Conservation (phyloP, 2,888 invertebrate genomes). For the Mycalesis mineus region DNA sequence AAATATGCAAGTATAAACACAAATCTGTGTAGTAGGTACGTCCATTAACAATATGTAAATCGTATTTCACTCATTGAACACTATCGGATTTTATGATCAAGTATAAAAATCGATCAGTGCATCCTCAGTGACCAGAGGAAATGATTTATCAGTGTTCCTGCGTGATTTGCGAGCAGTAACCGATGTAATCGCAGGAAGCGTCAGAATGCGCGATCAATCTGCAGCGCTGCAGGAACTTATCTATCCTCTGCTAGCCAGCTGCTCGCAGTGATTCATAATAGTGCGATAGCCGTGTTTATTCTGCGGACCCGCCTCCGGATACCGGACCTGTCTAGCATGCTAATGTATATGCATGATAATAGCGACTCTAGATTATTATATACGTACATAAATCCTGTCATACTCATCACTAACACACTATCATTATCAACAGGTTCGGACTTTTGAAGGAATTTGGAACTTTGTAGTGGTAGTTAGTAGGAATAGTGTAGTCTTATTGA, state of each 20-base stretch:
- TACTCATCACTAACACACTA: conserved; percentile 1
- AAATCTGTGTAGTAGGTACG: too few relatives aligned
- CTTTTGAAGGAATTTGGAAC: too few relatives aligned
- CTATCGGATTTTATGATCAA: conserved; percentile 27
- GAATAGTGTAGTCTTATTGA: too few relatives aligned
- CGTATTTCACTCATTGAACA: neutral
- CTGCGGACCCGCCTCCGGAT: conserved; percentile 42
- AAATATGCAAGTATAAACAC: too few relatives aligned
- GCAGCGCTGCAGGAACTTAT: conserved; percentile 59
- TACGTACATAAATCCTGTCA: conserved; percentile 1
- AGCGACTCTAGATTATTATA: conserved; percentile 5
- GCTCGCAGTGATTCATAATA: conserved; percentile 59
- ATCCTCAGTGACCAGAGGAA: conserved; percentile 49
- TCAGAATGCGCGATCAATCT: conserved; percentile 53
- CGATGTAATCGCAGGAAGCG: conserved; percentile 74
- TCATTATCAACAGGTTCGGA: too few relatives aligned
- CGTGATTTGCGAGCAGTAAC: conserved; percentile 65
- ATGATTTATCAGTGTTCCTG: conserved; percentile 63
- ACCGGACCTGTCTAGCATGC: conserved; percentile 30
- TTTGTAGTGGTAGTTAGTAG: too few relatives aligned
- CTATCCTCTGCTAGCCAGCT: conserved; percentile 58
- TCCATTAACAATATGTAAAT: neutral
- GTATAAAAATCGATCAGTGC: conserved; percentile 37
- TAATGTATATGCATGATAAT: conserved; percentile 29
- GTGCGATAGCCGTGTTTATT: conserved; percentile 51